Evolutionary conservation across 2,113 vertebrate genomes (phyloP), one percentile per base, ranked within the genome.

Genomic region (Sander lucioperca): DNA sequence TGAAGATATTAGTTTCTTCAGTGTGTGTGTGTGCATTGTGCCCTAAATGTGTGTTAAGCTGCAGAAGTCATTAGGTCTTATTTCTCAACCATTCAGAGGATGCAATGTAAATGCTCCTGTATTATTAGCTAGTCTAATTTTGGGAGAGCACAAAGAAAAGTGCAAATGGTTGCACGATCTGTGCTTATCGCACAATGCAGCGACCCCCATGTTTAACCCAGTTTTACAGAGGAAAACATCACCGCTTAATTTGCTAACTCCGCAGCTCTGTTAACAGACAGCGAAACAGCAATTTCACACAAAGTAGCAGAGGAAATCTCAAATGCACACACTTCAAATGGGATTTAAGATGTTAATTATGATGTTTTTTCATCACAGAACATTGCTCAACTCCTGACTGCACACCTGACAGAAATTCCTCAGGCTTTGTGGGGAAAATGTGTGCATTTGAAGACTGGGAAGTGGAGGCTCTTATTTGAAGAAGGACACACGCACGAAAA

Each of bases 131-230:
- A 71, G 86, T 83, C 79, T 93, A 84, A 88, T 92, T 93, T 88
- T 30, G 30, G 39, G 48, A 50, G 81, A 79, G 83, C 84, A 86
- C 87, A 92, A 90, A 88, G 88, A 84, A 92, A 94, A 94, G 85
- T 93, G 92, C 89, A 77, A 92, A 90, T 91, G 92, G 82, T 84
- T 92, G 93, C 93, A 93, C 90, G 87, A 92, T 88, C 85, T 79
- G 78, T 7, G 70, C 89, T 91, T 91, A 90, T 92, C 89, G 54
- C 78, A 88, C 86, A 89, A 87, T 77, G 78, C 87, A 89, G 80
- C 85, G 78, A 92, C 86, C 86, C 90, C 87, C 89, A 84, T 88
- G 80, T 91, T 92, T 94, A 94, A 93, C 93, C 92, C 86, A 94
- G 82, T 91, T 94, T 92, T 89, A 73, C 63, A 18, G 84, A 83